Conservation (phyloP, 1,140 invertebrate species). For the Mycetomoellerius zeteki region DNA sequence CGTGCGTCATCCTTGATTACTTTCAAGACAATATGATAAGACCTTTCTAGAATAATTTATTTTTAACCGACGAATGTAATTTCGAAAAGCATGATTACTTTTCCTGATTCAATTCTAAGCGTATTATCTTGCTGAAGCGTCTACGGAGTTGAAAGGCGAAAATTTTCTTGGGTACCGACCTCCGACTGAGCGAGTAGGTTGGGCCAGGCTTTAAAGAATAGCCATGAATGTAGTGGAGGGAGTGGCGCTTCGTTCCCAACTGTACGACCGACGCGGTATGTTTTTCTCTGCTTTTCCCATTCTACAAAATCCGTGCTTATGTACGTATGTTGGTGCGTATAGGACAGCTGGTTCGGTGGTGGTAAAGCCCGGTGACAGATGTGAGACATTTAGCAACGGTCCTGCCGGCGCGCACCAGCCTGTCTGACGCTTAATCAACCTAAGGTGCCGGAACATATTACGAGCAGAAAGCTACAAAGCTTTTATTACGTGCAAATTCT, state of each 20-base stretch:
- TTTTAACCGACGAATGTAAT: slow-evolving; percentile 29
- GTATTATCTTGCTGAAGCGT: not conserved
- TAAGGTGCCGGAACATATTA: slow-evolving; percentile 77
- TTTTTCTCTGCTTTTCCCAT: slow-evolving; percentile 71
- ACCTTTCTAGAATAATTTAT: slow-evolving; percentile 15
- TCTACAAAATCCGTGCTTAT: not conserved
- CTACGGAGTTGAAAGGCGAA: not conserved
- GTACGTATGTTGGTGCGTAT: slow-evolving; percentile 62
- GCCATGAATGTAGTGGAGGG: slow-evolving; percentile 70
- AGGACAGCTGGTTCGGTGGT: slow-evolving; percentile 67
- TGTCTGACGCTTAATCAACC: slow-evolving; percentile 82
- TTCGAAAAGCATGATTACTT: not conserved
- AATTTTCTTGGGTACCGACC: slow-evolving; percentile 56
- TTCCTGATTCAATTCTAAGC: not conserved
- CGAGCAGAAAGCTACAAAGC: slow-evolving; percentile 57
- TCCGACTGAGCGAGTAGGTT: slow-evolving; percentile 42
- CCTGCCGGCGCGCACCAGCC: slow-evolving; percentile 71
- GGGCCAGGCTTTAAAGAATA: slow-evolving; percentile 60
- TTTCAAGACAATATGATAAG: not conserved
- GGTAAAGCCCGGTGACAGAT: slow-evolving; percentile 83
- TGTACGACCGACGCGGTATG: slow-evolving; percentile 59
- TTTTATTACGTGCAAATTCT: slow-evolving; percentile 62
- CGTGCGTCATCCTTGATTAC: not conserved
- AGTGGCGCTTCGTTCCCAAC: slow-evolving; percentile 57
- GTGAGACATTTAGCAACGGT: slow-evolving; percentile 81